These are phyloP conservation scores for Eristalinus sepulchralis DNA, from an alignment of 2,888 invertebrate species.

Conservation along the genomic window DNA sequence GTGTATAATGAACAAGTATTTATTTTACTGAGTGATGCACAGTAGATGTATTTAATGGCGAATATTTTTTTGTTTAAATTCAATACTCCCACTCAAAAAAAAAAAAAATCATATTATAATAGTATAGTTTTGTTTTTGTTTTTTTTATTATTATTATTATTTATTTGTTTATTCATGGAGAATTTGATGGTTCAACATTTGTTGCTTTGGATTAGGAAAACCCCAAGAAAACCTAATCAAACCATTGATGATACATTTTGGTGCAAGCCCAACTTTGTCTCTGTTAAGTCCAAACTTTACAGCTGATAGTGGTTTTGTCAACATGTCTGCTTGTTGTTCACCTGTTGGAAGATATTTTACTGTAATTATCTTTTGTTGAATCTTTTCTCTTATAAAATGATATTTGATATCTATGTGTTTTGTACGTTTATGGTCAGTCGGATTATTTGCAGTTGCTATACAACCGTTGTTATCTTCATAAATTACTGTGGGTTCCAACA, in stretches of 20 bases:
- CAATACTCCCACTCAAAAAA: too few relatives aligned
- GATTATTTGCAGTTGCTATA: conserved; percentile 40
- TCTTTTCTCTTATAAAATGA: conserved; percentile 26
- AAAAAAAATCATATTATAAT: too few relatives aligned
- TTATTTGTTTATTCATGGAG: too few relatives aligned
- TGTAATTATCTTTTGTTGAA: neutral
- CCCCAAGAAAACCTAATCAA: conserved; percentile 36
- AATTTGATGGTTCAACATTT: conserved; percentile 18
- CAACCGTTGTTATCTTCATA: conserved; percentile 49
- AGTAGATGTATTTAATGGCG: too few relatives aligned
- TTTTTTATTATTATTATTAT: neutral
- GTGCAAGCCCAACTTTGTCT: neutral
- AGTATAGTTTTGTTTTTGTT: neutral
- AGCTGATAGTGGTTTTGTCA: conserved; percentile 52
- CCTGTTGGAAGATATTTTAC: conserved; percentile 50
- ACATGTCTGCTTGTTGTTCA: conserved; percentile 52
- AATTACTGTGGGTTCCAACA: conserved; percentile 27
- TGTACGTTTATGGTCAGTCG: conserved; percentile 20
- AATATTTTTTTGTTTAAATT: too few relatives aligned
- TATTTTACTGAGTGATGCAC: too few relatives aligned
- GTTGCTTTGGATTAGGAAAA: conserved; percentile 35
- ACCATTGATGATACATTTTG: neutral
- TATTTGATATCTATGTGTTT: conserved; percentile 36
- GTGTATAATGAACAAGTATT: too few relatives aligned
- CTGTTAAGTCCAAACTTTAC: conserved; percentile 26